A percentile compares a stretch with the other conserved stretches of the same genome.
phyloP scores from a whole-genome alignment of 2,797 vertebrate species.

The Pyrocephalus nanus region DNA sequence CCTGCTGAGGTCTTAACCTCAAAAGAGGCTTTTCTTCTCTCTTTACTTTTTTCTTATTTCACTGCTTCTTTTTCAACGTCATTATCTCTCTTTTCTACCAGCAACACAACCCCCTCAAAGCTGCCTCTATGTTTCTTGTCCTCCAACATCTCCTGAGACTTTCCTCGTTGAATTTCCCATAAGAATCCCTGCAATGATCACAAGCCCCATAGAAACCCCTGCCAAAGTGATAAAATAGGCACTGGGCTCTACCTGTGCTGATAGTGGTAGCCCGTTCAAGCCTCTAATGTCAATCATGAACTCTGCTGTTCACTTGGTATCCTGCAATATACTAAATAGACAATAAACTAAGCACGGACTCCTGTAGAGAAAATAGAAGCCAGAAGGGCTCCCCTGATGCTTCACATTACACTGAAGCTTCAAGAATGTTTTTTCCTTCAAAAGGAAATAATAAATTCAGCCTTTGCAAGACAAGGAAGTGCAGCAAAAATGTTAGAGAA shows the following conservation, averaged over 20 bases:
- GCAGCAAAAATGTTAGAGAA: not conserved
- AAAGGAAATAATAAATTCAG: not conserved
- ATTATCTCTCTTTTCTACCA: conserved; percentile 7
- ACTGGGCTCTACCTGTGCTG: not conserved
- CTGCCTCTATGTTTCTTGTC: not conserved
- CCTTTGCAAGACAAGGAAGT: not conserved
- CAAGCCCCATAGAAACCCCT: not conserved
- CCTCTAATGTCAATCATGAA: not conserved
- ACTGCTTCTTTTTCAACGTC: not conserved
- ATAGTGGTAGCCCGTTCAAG: not conserved
- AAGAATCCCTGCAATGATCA: not conserved
- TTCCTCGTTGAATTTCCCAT: conserved; percentile 6
- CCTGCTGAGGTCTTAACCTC: not conserved
- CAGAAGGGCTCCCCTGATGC: not conserved
- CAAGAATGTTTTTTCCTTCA: too few relatives aligned
- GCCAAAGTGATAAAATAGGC: conserved; percentile 41
- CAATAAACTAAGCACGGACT: not conserved
- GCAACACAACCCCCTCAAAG: not conserved
- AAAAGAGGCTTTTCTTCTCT: not conserved
- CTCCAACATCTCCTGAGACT: not conserved
- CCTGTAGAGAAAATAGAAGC: conserved; percentile 47
- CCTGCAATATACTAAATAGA: conserved; percentile 32
- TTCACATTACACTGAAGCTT: not conserved
- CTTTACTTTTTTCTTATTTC: not conserved
- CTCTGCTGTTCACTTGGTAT: not conserved